Conservation (phyloP, 92 coral and sea anemone species). For the Epizoanthus scotinus region DNA sequence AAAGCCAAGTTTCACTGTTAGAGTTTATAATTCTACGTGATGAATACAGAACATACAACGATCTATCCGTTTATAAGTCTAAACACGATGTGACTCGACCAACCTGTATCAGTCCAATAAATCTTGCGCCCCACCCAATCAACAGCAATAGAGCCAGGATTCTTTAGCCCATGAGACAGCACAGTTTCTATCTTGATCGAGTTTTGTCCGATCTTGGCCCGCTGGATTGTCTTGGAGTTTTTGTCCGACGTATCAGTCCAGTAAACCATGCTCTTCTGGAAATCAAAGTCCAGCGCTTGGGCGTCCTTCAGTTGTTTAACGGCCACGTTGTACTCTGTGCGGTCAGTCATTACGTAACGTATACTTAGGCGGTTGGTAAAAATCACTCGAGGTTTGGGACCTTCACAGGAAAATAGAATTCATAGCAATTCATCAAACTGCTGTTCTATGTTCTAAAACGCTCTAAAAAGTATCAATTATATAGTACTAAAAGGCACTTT, state of each 20-base stretch:
- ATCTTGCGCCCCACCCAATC: constrained; percentile 96
- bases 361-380: constrained; percentile 83
- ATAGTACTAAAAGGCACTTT: too few species aligned
- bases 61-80: too few species aligned
- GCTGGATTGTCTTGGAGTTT: constrained; percentile 51
- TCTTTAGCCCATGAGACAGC: constrained; percentile 49
- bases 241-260: constrained; percentile 72
- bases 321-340: constrained; percentile 66
- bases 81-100: neutral
- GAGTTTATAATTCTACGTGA: too few species aligned
- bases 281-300: constrained; percentile 78
- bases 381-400: constrained; percentile 68
- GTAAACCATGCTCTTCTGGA: constrained; percentile 70
- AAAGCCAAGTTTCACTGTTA: neutral
- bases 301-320: constrained; percentile 66
- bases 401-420: constrained; percentile 40
- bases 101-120: constrained; percentile 89
- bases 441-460: too few species aligned
- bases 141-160: constrained; percentile 78
- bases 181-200: constrained; percentile 58
- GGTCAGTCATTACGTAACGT: constrained; percentile 77
- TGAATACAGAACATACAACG: too few species aligned
- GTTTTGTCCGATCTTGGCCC: constrained; percentile 60
- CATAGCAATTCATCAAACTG: neutral
- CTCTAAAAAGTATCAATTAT: too few species aligned